phyloP scores from a whole-genome alignment of 2,113 vertebrate genomes.

The Bostrychus sinensis region DNA sequence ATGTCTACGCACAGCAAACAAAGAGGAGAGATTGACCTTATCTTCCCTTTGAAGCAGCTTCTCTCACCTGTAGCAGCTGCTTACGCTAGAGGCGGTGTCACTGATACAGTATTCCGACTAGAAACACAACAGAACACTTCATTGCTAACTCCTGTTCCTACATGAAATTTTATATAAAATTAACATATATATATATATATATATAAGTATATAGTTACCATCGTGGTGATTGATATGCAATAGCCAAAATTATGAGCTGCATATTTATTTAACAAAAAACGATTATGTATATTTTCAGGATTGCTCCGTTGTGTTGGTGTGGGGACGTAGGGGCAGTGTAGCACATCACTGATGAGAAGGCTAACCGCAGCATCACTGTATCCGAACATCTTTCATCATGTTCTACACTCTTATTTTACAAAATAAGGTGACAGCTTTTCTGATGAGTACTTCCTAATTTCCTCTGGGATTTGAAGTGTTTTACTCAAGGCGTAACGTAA shows the following conservation, averaged over 20 bases:
- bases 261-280: not conserved
- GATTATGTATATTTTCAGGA: not conserved
- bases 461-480: constrained; percentile 37
- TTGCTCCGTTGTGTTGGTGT: constrained; percentile 25
- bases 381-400: constrained; percentile 34
- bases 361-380: constrained; percentile 51
- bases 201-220: too few relatives aligned
- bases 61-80: constrained; percentile 37
- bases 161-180: not conserved
- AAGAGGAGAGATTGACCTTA: constrained; percentile 26
- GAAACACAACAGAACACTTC: constrained; percentile 44
- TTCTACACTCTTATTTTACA: not conserved
- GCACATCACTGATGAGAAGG: constrained; percentile 36
- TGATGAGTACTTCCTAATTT: constrained; percentile 30
- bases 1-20: too few relatives aligned
- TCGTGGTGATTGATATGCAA: not conserved
- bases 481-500: constrained; percentile 21
- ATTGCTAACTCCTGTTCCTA: not conserved
- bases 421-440: constrained; percentile 19
- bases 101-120: constrained; percentile 39
- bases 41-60: not conserved
- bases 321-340: constrained; percentile 46
- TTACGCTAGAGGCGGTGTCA: constrained; percentile 26
- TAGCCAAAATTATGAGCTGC: not conserved
- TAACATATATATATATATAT: not conserved